Base-by-base conservation (phyloP, 2,888 invertebrate species). In the Ecliptopera silaceata region DNA sequence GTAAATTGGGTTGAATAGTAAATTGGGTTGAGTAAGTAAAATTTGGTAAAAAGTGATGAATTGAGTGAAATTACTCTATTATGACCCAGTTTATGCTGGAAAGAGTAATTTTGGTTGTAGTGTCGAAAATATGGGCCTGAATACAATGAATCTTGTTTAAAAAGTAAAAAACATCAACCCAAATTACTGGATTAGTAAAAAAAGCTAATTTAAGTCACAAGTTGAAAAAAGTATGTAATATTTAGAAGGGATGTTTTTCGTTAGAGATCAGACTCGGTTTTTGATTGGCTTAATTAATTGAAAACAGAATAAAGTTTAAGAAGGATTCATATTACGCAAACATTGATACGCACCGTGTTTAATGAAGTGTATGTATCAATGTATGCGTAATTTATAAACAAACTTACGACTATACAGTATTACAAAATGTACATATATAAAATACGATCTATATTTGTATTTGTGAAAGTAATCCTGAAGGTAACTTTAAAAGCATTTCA, bases 211-310 rank as follows among this genome's bases (percentile, higher is more conserved):
- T 20, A 26, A 26, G 6, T 26, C 26, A 26, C 26, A 5, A 4
- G 29, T 3, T 0, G 3, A 29, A 11, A 29, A 29, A 4, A 29
- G 8, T 29, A 29, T 29, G 32, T 32, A 5, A 6, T 46, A 31
- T 46, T 39, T 41, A 43, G 29, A 18, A 38, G 52, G 48, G 57
- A 39, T 52, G 52, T 39, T 52, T 52, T 43, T 32, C 44, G 56
- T 56, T 43, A 15, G 13, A 44, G 17, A 32, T 39, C 34, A 17
- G 59, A 59, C 52, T 57, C 53, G 55, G 57, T 50, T 34, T 59
- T 56, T 63, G 41, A 56, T 52, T 56, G 55, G 49, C 4, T 34
- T 29, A 13, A 43, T n/a, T n/a, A 6, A 43, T 49, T 31, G 6
- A 31, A 53, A 31, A 53, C 49, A 55, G 49, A 48, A 47, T 6